Conservation (phyloP, 2,113 vertebrate genomes). For the Syrmaticus mikado region DNA sequence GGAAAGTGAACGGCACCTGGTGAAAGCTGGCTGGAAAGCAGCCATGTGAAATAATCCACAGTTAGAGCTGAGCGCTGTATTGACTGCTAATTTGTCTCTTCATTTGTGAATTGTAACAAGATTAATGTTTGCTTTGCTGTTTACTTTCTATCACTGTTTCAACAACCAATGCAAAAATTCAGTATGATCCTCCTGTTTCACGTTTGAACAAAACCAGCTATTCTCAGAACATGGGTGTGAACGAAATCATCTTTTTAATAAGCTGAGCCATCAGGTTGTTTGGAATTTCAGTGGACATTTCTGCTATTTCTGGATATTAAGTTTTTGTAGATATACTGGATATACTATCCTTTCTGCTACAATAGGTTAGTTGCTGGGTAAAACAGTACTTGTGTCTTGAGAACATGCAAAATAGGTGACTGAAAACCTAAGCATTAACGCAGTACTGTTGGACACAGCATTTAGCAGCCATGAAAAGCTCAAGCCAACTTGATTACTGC, state of each 20-base stretch:
- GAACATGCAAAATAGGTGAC: not conserved
- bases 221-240: not conserved
- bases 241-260: not conserved
- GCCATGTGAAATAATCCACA: not conserved
- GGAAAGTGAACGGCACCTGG: not conserved
- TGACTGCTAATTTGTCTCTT: not conserved
- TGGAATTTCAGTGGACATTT: not conserved
- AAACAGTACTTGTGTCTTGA: not conserved
- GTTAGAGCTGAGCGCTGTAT: accelerated
- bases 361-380: not conserved
- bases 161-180: not conserved
- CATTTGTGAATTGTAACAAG: not conserved
- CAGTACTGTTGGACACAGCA: accelerated
- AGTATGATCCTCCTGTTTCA: not conserved
- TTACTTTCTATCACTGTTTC: too few relatives aligned
- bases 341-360: not conserved
- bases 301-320: not conserved
- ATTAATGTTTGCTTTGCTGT: too few relatives aligned
- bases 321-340: not conserved
- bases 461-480: not conserved
- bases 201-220: not conserved
- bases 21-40: not conserved
- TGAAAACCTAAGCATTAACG: not conserved
- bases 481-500: not conserved
- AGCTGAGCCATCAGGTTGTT: not conserved